These are phyloP conservation scores for Tipula helvola DNA, from an alignment of 2,888 invertebrate species.

Conservation along the genomic window DNA sequence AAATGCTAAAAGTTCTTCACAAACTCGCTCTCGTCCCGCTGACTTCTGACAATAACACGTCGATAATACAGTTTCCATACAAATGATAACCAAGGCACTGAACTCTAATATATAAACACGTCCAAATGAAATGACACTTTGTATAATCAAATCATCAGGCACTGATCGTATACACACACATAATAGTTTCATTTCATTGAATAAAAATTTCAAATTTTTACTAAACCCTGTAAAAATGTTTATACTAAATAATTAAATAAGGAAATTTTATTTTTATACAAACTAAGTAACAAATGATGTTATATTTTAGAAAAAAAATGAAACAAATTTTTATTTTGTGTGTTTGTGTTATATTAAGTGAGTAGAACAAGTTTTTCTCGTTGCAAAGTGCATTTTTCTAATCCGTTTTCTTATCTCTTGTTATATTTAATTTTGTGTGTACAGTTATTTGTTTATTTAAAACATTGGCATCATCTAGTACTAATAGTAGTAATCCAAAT, in stretches of 20 bases:
- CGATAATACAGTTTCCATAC: background rate
- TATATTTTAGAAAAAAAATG: constrained; percentile 24
- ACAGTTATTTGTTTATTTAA: constrained; percentile 19
- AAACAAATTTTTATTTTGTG: constrained; percentile 22
- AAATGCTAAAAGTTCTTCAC: background rate
- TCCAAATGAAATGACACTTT: background rate
- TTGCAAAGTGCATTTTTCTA: background rate
- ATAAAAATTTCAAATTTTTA: background rate
- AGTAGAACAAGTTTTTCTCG: background rate
- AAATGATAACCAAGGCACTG: background rate
- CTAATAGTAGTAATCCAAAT: constrained; percentile 10
- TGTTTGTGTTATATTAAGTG: constrained; percentile 18
- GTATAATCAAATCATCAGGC: background rate
- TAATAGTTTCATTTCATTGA: background rate
- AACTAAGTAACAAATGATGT: constrained; percentile 17
- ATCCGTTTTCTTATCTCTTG: background rate
- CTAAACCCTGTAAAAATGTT: constrained; percentile 23
- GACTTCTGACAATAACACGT: background rate
- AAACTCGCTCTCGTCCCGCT: background rate
- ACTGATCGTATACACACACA: background rate
- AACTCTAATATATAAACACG: background rate
- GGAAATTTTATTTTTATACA: background rate
- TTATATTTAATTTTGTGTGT: background rate
- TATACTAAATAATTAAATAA: background rate
- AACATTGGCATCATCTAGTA: constrained; percentile 16